Base-by-base conservation (phyloP, 1,140 invertebrate species). In the Coptotermes formosanus region DNA sequence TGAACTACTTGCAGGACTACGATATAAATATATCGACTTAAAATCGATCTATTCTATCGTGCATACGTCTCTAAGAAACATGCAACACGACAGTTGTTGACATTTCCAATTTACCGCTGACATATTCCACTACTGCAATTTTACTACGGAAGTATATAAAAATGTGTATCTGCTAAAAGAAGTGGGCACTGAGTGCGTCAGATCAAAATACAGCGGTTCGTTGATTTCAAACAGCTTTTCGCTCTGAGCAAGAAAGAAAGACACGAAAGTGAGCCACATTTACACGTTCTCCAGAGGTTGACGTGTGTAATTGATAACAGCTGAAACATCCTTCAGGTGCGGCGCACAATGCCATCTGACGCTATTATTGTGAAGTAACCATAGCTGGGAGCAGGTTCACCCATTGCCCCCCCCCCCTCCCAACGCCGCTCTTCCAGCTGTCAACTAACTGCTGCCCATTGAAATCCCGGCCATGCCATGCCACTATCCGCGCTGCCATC, bases 371-470 rank as follows among this genome's bases (percentile, higher is more conserved):
- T 75, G 25, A 75, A 75, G 64, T 75, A 75, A 75, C 64, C 64
- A 75, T 75, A n/a, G 64, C n/a, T 3, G 6, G n/a, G 64, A 75
- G 64, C 64, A 75, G 64, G 64, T 75, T 75, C 64, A 75, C 64
- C 64, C 64, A 75, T 30, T 75, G 64, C 64, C n/a, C 64, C 64
- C 64, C 1, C 21, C 19, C n/a, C 64, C 8, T 3, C 64, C n/a
- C n/a, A n/a, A n/a, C n/a, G n/a, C n/a, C n/a, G n/a, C n/a, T 14
- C 64, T 30, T 16, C 14, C n/a, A 75, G 64, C 64, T 75, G 64
- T 75, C 64, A 75, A 75, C 64, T 75, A 75, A 75, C 64, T 75
- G 64, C n/a, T 30, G 64, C 64, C 64, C 64, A 75, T 75, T 75
- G 64, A 75, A 75, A 75, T 75, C 64, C 64, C 64, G 32, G 32